Evolutionary conservation across 2,888 invertebrate species (phyloP).

Genomic region (Leptopilina myrica): DNA sequence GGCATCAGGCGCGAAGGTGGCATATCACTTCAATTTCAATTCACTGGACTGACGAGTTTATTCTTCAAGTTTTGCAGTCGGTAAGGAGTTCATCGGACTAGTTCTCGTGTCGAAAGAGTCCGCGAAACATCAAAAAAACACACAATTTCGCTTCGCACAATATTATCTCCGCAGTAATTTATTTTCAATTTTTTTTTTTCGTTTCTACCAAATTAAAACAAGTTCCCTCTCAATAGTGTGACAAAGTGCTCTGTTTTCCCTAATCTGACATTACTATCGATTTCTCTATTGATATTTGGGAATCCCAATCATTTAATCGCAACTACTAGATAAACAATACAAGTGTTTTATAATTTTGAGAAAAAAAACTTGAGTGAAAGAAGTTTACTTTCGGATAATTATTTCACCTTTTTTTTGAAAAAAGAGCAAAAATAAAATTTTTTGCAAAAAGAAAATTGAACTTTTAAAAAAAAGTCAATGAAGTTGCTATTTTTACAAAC

Average conservation of each 20-base stretch:
- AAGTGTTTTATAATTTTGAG: too few species aligned
- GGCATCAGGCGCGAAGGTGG: conserved; percentile 25
- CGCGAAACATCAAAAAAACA: background rate
- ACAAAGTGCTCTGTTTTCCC: background rate
- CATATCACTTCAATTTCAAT: conserved; percentile 13
- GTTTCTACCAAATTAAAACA: background rate
- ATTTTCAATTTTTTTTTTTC: background rate
- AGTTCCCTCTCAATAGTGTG: background rate
- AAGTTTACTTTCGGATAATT: too few species aligned
- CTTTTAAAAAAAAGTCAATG: background rate
- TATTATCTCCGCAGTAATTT: background rate
- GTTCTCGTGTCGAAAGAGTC: conserved; percentile 1
- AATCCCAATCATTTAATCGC: background rate
- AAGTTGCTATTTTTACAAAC: conserved; percentile 19
- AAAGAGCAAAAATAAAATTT: background rate
- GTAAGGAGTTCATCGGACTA: conserved; percentile 25
- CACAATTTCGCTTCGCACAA: background rate
- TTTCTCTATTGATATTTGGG: background rate
- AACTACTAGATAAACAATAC: too few species aligned
- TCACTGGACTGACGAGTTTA: conserved; percentile 29
- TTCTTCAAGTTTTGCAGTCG: conserved; percentile 38
- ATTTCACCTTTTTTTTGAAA: too few species aligned
- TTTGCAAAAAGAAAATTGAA: background rate
- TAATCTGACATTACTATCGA: too few species aligned
- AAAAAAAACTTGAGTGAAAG: too few species aligned